phyloP scores from a whole-genome alignment of 2,888 invertebrate species.

The Tipula lateralis region DNA sequence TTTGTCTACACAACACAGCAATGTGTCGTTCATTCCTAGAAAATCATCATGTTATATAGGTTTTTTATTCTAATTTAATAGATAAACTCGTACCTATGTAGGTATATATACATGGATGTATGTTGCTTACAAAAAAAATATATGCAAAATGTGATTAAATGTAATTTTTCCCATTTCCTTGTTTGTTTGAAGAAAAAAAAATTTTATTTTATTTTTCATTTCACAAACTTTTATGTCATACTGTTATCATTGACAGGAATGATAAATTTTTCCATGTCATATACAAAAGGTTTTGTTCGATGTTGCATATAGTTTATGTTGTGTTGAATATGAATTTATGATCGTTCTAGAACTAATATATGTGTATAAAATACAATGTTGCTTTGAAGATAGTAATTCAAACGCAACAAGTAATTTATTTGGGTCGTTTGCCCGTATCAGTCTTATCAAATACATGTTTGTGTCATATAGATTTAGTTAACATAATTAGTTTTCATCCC shows the following conservation, averaged over 20 bases:
- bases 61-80: neutral
- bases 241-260: constrained; percentile 19
- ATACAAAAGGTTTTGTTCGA: neutral
- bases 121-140: neutral
- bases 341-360: no score
- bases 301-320: neutral
- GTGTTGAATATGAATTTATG: no score
- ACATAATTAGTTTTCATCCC: no score
- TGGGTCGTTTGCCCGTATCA: no score
- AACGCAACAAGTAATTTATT: no score
- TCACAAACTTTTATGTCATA: neutral
- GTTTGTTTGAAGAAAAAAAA: neutral
- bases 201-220: neutral
- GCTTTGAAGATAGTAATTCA: no score
- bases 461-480: no score
- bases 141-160: constrained; percentile 24
- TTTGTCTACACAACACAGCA: neutral
- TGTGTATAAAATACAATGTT: no score
- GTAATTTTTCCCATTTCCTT: constrained; percentile 4
- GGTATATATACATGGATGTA: neutral
- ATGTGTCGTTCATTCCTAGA: neutral
- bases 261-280: constrained; percentile 12
- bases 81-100: neutral
- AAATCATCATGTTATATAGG: neutral
- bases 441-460: no score